Percentiles rank a stretch among this genome's conserved stretches.
phyloP scores from a whole-genome alignment of 2,888 invertebrate genomes.

The Hyposoter dolosus region DNA sequence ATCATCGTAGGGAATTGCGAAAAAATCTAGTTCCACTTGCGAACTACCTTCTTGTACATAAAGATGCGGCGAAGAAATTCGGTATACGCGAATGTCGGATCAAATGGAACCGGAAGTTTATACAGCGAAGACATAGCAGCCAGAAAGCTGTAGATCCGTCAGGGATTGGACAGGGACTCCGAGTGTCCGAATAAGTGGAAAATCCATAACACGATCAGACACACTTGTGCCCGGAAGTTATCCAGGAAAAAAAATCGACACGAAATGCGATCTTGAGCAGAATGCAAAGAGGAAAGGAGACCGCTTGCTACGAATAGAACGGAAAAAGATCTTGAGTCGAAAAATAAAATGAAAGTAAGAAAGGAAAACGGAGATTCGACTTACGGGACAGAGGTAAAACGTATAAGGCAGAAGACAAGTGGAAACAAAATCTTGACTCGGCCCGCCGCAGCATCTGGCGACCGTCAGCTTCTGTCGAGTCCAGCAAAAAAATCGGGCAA shows the following conservation, averaged over 20 bases:
- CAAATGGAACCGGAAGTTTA: constrained; percentile 49
- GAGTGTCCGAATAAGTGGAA: constrained; percentile 37
- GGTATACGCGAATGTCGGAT: background rate
- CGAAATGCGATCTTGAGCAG: constrained; percentile 17
- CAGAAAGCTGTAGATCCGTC: background rate
- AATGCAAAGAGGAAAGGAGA: constrained; percentile 1
- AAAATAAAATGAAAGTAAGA: constrained; percentile 1
- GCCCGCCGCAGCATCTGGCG: constrained; percentile 25
- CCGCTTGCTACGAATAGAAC: background rate
- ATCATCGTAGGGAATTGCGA: too few species aligned
- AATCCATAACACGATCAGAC: constrained; percentile 31
- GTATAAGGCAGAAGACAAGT: background rate
- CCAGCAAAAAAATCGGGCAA: background rate
- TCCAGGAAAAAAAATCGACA: background rate
- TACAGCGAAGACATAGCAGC: constrained; percentile 18
- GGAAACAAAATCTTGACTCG: constrained; percentile 8
- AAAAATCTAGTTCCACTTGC: background rate
- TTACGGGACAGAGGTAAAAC: background rate
- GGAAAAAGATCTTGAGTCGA: background rate
- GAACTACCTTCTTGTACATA: background rate
- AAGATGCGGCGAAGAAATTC: background rate
- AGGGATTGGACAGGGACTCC: constrained; percentile 1
- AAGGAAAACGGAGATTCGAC: background rate
- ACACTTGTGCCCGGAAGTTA: constrained; percentile 3
- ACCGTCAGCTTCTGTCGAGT: background rate